phyloP scores from a whole-genome alignment of 1,140 invertebrate species.

The Zeugodacus cucurbitae region DNA sequence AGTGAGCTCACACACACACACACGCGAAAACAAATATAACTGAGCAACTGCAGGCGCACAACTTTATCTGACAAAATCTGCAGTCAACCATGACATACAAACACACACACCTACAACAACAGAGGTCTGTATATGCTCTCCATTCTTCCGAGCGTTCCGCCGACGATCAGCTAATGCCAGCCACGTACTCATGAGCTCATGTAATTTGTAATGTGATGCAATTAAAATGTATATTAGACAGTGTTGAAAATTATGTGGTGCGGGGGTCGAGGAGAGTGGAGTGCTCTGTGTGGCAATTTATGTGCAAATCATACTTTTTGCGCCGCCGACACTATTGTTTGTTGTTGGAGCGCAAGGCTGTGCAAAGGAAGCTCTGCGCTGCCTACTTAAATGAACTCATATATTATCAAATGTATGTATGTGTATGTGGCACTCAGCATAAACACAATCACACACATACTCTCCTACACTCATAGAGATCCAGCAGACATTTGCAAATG shows the following conservation, averaged over 20 bases:
- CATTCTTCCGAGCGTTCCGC: too few species aligned
- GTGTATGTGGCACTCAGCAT: not conserved
- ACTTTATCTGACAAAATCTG: constrained; percentile 27
- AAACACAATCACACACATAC: not conserved
- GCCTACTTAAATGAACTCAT: not conserved
- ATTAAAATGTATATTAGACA: constrained; percentile 31
- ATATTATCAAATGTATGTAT: not conserved
- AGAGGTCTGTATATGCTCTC: not conserved
- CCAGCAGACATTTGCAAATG: constrained; percentile 2
- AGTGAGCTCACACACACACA: not conserved
- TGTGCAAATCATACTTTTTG: not conserved
- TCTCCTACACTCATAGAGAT: not conserved
- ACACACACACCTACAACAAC: not conserved
- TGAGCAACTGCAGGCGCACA: not conserved
- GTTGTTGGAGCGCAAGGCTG: not conserved
- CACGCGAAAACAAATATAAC: not conserved
- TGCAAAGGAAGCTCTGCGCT: not conserved
- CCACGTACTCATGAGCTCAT: constrained; percentile 1
- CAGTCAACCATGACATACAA: constrained; percentile 14
- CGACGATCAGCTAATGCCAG: not conserved
- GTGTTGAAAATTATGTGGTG: not conserved
- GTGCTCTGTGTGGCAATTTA: not conserved
- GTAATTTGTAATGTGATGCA: constrained; percentile 32
- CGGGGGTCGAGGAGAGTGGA: not conserved
- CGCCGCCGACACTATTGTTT: not conserved